Evolutionary conservation across 1,140 invertebrate genomes (phyloP), one percentile per base, ranked within the genome.

Genomic region (Drosophila elegans): DNA sequence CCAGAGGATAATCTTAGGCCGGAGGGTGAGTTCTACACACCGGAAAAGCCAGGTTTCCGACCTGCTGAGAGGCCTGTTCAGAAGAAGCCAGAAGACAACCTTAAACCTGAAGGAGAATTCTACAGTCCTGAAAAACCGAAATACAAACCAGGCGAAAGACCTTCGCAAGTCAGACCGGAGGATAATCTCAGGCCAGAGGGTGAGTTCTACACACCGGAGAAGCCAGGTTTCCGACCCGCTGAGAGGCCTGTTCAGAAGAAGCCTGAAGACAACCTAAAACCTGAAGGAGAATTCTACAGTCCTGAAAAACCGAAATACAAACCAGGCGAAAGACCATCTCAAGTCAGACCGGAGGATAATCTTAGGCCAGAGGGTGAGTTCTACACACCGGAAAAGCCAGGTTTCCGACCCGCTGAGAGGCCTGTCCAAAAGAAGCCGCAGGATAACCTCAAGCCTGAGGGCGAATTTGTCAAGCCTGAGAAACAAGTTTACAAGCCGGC

Each of bases 231-330:
- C 64, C 53, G 60, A 52, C 84, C 92, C n/a, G 94, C 93, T 0
- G 95, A 95, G 64, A 88, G 94, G 53, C 93, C 92, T 51, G 92
- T 92, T 21, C 93, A 93, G 9, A 94, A 92, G 54, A 94, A 93
- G 69, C 94, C 92, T 6, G 93, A 94, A 67, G 95, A 95, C 77
- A 96, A 95, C 86, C 81, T 95, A 0, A 94, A 93, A 82, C 92
- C 94, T 0, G 95, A 96, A 81, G 95, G 95, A 9, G 93, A 95
- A 1, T 95, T 96, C 76, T 94, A 95, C 61, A 78, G 91, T 53
- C 90, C 92, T 11, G 78, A 81, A 12, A 84, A 81, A 49, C 73
- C 41, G 16, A 59, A 60, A 3, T 92, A 73, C 53, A 12, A 12
- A 2, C 91, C 94, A 2, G 93, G 93, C 57, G 94, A 94, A 71